Evolutionary conservation across 2,888 invertebrate species (phyloP).

Genomic region (Fragum sueziense): DNA sequence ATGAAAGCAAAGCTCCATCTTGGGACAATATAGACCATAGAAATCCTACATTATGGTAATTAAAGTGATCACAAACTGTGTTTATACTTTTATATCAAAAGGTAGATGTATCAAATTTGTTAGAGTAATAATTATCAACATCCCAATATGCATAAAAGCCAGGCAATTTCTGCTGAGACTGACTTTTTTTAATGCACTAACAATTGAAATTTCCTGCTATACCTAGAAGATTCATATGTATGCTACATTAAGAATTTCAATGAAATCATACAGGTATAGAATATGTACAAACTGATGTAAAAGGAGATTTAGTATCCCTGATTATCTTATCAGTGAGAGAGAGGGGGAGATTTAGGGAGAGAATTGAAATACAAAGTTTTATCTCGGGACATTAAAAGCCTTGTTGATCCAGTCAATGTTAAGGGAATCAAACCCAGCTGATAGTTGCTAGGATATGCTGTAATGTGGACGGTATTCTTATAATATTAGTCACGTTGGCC

Average conservation of each 20-base stretch:
- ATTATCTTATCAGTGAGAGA: conserved; percentile 32
- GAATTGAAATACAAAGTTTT: conserved; percentile 46
- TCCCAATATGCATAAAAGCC: no score
- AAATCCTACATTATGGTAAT: no score
- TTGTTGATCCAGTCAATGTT: conserved; percentile 46
- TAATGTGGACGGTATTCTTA: conserved; percentile 35
- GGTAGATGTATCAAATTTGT: no score
- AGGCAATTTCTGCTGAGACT: no score
- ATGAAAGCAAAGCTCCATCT: no score
- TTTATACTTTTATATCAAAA: no score
- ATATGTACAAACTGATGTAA: background rate
- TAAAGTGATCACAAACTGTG: no score
- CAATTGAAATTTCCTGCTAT: no score
- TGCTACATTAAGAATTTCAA: background rate
- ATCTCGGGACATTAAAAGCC: conserved; percentile 52
- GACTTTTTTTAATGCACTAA: no score
- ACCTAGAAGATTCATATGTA: background rate
- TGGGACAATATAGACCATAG: no score
- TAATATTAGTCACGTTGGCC: conserved; percentile 22
- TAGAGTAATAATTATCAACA: no score
- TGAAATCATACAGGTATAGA: background rate
- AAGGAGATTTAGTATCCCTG: conserved; percentile 1
- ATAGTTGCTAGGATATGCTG: conserved; percentile 54
- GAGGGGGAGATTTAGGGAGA: conserved; percentile 35
- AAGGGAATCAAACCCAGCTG: conserved; percentile 45